These are phyloP conservation scores for Drosophila nigromelanica DNA, from an alignment of 1,140 invertebrate genomes.

Conservation along the genomic window DNA sequence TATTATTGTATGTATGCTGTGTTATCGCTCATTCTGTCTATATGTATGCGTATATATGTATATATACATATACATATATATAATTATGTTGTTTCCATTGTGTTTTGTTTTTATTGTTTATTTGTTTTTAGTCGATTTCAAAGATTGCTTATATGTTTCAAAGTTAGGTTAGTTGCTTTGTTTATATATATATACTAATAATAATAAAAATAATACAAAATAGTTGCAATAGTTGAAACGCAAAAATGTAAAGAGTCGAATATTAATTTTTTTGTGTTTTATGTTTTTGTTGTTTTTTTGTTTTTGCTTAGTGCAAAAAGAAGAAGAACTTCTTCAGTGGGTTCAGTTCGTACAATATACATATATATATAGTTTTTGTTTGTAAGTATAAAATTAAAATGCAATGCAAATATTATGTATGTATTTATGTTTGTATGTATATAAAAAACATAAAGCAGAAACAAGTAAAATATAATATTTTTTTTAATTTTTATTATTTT, in stretches of 20 bases:
- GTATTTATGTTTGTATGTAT: constrained; percentile 29
- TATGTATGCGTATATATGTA: not conserved
- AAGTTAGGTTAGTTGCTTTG: constrained; percentile 76
- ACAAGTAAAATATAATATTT: constrained; percentile 49
- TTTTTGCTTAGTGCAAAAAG: constrained; percentile 72
- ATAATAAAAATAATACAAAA: constrained; percentile 49
- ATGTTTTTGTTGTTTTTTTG: constrained; percentile 22
- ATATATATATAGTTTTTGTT: constrained; percentile 23
- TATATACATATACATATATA: not conserved
- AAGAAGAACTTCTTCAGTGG: constrained; percentile 79
- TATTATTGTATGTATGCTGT: constrained; percentile 12
- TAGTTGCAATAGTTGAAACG: constrained; percentile 55
- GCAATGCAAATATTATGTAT: constrained; percentile 68
- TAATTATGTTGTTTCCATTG: constrained; percentile 48
- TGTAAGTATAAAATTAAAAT: constrained; percentile 72
- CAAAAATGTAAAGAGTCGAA: constrained; percentile 50
- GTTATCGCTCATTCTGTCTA: constrained; percentile 9
- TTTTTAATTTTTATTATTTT: constrained; percentile 33
- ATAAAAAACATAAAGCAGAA: constrained; percentile 58
- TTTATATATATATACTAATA: constrained; percentile 29
- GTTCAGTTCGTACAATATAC: constrained; percentile 77
- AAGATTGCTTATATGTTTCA: constrained; percentile 82
- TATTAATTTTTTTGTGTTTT: constrained; percentile 30
- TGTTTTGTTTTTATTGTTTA: constrained; percentile 34
- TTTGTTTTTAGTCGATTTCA: constrained; percentile 66